phyloP scores from a whole-genome alignment of 1,140 invertebrate genomes.

The Lutraria rhynchaena region DNA sequence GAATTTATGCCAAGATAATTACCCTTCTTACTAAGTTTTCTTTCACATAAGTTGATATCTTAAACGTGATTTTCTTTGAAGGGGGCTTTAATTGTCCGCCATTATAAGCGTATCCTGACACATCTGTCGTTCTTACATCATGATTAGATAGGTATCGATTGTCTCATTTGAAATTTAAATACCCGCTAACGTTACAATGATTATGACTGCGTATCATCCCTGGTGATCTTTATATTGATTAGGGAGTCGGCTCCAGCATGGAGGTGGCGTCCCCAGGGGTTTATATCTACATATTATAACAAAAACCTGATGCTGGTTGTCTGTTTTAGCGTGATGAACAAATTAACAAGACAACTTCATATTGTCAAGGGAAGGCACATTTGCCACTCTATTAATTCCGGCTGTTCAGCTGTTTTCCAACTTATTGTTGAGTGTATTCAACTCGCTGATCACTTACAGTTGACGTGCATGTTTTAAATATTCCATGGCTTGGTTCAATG shows the following conservation, averaged over 20 bases:
- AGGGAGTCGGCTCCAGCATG: constrained; percentile 1
- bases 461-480: too few relatives aligned
- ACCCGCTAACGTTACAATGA: constrained; percentile 23
- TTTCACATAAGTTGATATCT: too few relatives aligned
- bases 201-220: constrained; percentile 6
- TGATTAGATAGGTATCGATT: constrained; percentile 17
- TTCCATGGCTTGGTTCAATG: too few relatives aligned
- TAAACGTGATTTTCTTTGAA: too few relatives aligned
- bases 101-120: not conserved
- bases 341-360: constrained; percentile 15
- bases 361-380: constrained; percentile 10
- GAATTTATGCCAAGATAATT: too few relatives aligned
- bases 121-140: constrained; percentile 5
- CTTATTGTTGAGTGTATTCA: too few relatives aligned
- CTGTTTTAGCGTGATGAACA: constrained; percentile 28
- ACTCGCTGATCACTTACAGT: too few relatives aligned
- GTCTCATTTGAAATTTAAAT: constrained; percentile 43
- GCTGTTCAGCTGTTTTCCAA: too few relatives aligned
- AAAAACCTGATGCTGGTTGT: constrained; percentile 27
- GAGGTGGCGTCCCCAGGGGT: not conserved
- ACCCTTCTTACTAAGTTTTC: too few relatives aligned
- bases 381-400: constrained; percentile 15
- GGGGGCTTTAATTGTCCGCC: too few relatives aligned
- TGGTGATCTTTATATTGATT: constrained; percentile 3
- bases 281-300: constrained; percentile 46